Conservation (phyloP, 2,797 vertebrate species). For the Odontamblyopus lacepedii region DNA sequence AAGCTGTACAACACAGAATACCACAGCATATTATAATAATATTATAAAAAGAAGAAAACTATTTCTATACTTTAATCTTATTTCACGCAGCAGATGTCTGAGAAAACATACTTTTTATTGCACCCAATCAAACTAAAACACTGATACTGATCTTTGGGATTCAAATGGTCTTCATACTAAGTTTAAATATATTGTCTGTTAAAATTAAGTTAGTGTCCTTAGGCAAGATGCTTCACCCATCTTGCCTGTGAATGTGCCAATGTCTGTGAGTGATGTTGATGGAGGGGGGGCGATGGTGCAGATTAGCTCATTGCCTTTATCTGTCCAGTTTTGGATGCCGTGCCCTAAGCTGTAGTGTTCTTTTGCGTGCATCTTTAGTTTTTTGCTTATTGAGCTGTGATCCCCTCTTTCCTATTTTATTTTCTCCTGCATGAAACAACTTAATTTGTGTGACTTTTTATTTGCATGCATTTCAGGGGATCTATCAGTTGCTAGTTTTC, state of each 20-base stretch:
- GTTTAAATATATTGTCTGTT: no score
- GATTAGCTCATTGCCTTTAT: no score
- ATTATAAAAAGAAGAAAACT: neutral
- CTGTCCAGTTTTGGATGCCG: neutral
- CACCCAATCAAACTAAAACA: neutral
- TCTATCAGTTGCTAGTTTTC: slow-evolving; percentile 74
- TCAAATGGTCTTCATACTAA: neutral
- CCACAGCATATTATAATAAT: neutral
- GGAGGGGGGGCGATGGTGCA: no score
- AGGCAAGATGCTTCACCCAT: neutral
- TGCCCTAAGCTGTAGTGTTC: neutral
- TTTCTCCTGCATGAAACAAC: slow-evolving; percentile 42
- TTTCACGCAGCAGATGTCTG: neutral
- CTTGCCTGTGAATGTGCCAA: no score
- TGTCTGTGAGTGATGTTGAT: no score
- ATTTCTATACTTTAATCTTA: neutral
- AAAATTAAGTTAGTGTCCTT: neutral
- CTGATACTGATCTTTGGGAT: neutral
- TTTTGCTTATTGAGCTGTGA: neutral
- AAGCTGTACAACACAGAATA: no score
- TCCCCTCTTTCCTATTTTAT: slow-evolving; percentile 1
- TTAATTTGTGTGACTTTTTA: slow-evolving; percentile 37
- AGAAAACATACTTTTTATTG: neutral
- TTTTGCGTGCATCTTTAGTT: slow-evolving; percentile 2
- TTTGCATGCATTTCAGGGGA: slow-evolving; percentile 69